These are phyloP conservation scores for Magallana ariakensis DNA, from an alignment of 1,140 invertebrate species.

Conservation along the genomic window DNA sequence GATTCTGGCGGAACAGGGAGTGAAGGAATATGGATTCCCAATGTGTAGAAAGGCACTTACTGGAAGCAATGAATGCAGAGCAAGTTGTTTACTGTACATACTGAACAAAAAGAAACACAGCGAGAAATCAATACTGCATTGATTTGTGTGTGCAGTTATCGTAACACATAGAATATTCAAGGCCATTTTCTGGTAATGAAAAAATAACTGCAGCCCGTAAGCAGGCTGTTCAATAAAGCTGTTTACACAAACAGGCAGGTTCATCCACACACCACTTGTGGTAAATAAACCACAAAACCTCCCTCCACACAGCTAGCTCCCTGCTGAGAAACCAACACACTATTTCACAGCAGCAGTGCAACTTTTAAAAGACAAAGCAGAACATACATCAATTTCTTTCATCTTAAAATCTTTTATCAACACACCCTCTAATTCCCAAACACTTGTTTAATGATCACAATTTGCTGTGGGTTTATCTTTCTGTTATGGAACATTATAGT, in stretches of 20 bases:
- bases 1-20: background rate
- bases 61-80: slow-evolving; percentile 8
- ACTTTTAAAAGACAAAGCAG: slow-evolving; percentile 6
- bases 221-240: slow-evolving; percentile 23
- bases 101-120: slow-evolving; percentile 15
- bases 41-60: background rate
- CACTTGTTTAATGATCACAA: too few species aligned
- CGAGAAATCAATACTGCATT: slow-evolving; percentile 23
- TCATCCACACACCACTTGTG: background rate
- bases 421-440: background rate
- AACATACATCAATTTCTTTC: background rate
- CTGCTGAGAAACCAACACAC: slow-evolving; percentile 10
- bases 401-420: slow-evolving; percentile 6
- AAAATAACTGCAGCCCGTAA: background rate
- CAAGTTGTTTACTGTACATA: slow-evolving; percentile 2
- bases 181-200: background rate
- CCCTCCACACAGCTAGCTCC: background rate
- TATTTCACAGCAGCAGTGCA: slow-evolving; percentile 4
- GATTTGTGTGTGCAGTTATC: slow-evolving; percentile 31
- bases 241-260: slow-evolving; percentile 19
- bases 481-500: too few species aligned
- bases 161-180: slow-evolving; percentile 25
- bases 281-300: slow-evolving; percentile 11
- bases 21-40: slow-evolving; percentile 10
- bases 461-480: too few species aligned